These are phyloP conservation scores for Nymphicus hollandicus DNA, from an alignment of 2,113 vertebrate species.

Conservation along the genomic window DNA sequence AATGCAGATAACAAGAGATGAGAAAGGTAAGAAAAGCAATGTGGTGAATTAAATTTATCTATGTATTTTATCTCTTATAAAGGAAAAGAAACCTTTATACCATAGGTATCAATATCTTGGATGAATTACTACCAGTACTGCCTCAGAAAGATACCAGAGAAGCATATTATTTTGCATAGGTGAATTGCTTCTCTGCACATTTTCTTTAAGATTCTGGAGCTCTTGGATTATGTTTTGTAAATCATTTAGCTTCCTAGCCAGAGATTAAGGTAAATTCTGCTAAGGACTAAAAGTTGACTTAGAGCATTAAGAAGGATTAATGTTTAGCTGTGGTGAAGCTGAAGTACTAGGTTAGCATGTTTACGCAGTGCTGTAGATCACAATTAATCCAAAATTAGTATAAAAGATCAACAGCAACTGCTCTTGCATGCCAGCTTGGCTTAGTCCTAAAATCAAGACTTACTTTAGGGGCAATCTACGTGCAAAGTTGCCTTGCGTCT, in stretches of 20 bases:
- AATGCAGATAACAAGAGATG: background rate
- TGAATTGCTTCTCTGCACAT: constrained; percentile 62
- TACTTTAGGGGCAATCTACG: constrained; percentile 82
- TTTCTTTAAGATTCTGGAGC: constrained; percentile 80
- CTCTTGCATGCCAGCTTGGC: constrained; percentile 84
- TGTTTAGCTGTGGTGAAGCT: constrained; percentile 96
- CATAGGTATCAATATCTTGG: background rate
- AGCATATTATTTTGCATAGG: constrained; percentile 34
- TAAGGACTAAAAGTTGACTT: constrained; percentile 99
- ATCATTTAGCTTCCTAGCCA: constrained; percentile 92
- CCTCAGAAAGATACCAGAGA: background rate
- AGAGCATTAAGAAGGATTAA: constrained; percentile 99
- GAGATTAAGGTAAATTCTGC: constrained; percentile 99
- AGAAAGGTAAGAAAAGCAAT: background rate
- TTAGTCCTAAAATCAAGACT: constrained; percentile 88
- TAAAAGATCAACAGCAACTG: constrained; percentile 97
- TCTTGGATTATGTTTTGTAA: constrained; percentile 88
- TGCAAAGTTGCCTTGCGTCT: constrained; percentile 71
- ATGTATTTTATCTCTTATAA: background rate
- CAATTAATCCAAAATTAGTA: constrained; percentile 99
- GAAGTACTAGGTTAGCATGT: constrained; percentile 89
- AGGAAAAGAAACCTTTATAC: background rate
- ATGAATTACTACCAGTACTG: background rate
- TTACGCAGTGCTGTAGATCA: constrained; percentile 95
- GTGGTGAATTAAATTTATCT: background rate